These are phyloP conservation scores for Pteruthius melanotis DNA, from an alignment of 2,113 vertebrate genomes.

Conservation along the genomic window DNA sequence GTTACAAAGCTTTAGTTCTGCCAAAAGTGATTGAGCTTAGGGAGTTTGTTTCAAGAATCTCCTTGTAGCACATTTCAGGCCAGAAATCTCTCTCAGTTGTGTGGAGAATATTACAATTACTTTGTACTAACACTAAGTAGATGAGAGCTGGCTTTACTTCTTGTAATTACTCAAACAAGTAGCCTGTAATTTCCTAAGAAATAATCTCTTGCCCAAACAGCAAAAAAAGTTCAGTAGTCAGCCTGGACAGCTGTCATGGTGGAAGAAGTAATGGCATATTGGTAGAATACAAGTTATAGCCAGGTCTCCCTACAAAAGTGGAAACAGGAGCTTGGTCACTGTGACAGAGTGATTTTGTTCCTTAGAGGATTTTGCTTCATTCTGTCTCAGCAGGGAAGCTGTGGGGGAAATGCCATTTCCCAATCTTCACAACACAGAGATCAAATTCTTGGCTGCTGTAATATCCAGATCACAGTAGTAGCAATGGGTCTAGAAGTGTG, in stretches of 20 bases:
- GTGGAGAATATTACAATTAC: background rate
- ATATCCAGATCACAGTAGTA: background rate
- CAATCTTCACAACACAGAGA: background rate
- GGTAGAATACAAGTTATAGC: background rate
- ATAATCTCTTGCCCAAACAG: background rate
- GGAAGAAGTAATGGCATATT: background rate
- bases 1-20: background rate
- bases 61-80: background rate
- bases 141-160: background rate
- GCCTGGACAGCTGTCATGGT: background rate
- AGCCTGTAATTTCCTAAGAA: background rate
- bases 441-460: background rate
- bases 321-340: background rate
- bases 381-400: background rate
- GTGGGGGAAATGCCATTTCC: background rate
- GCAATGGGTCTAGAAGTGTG: background rate
- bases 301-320: background rate
- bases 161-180: background rate
- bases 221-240: background rate
- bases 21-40: background rate
- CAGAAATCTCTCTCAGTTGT: background rate
- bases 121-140: background rate
- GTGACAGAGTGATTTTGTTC: background rate
- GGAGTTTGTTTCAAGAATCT: background rate
- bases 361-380: background rate